Percentiles rank a stretch among this genome's conserved stretches.
Evolutionary conservation across 2,888 invertebrate genomes (phyloP).

Genomic region (Cheilosia pagana): DNA sequence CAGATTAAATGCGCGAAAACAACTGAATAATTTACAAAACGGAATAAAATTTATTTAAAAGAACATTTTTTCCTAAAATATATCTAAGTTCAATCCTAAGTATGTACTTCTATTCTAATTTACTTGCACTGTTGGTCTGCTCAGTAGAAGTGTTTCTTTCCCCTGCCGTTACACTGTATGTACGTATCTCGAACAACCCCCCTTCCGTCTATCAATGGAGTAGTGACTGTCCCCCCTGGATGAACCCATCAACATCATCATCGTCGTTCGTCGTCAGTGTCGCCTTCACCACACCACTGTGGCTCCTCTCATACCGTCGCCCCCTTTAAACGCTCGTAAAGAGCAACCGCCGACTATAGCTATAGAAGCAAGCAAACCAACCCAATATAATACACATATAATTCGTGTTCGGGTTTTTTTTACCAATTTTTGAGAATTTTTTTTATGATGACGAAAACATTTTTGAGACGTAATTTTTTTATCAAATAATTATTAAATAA

Average conservation of each 20-base stretch:
- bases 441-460: conserved; percentile 74
- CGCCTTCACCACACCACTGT: conserved; percentile 58
- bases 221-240: conserved; percentile 37
- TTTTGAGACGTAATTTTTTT: conserved; percentile 70
- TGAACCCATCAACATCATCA: conserved; percentile 43
- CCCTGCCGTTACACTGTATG: conserved; percentile 7
- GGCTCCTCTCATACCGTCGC: not conserved
- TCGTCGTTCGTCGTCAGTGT: conserved; percentile 45
- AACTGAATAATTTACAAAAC: conserved; percentile 36
- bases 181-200: conserved; percentile 40
- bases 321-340: conserved; percentile 33
- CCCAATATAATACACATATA: conserved; percentile 62
- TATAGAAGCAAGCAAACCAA: conserved; percentile 51
- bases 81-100: conserved; percentile 18
- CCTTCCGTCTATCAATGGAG: conserved; percentile 36
- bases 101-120: conserved; percentile 49
- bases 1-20: conserved; percentile 25
- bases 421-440: conserved; percentile 61
- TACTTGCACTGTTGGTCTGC: not conserved
- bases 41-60: not conserved
- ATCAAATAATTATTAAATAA: conserved; percentile 73
- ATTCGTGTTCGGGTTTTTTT: conserved; percentile 68
- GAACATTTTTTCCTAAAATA: conserved; percentile 48
- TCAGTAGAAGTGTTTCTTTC: conserved; percentile 32
- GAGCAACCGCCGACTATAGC: conserved; percentile 53